phyloP scores from a whole-genome alignment of 2,113 vertebrate species.

The Piaya cayana region DNA sequence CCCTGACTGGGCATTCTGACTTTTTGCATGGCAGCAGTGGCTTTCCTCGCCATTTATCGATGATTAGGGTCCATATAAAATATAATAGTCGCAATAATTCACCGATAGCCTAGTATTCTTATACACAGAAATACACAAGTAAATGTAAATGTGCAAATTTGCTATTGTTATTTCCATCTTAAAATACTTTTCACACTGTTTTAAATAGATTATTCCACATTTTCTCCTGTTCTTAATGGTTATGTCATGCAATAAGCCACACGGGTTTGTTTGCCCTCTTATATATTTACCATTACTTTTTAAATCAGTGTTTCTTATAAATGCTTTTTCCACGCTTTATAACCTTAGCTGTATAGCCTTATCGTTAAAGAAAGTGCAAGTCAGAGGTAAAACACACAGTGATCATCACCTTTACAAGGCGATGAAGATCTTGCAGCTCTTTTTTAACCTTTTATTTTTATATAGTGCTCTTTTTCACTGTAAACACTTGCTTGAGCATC shows the following conservation, averaged over 20 bases:
- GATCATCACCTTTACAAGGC: conserved; percentile 17
- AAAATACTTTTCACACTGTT: neutral
- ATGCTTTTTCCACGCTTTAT: neutral
- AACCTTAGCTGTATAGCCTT: neutral
- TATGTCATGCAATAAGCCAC: neutral
- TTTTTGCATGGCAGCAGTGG: neutral
- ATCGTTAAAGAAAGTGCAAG: neutral
- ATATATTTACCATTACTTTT: neutral
- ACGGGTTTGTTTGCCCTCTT: neutral
- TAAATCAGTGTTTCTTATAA: neutral
- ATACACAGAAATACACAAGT: neutral
- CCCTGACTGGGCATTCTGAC: neutral
- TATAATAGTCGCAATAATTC: neutral
- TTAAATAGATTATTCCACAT: neutral
- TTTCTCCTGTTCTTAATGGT: neutral
- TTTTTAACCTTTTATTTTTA: conserved; percentile 25
- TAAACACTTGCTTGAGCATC: neutral
- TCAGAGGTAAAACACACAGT: neutral
- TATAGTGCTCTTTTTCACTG: neutral
- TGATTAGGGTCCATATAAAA: neutral
- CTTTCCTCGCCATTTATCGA: neutral
- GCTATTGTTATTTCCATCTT: neutral
- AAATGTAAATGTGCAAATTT: neutral
- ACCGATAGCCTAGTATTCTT: neutral
- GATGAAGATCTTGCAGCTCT: conserved; percentile 1